Evolutionary conservation across 2,797 vertebrate species (phyloP).

Genomic region (Lerista edwardsae): DNA sequence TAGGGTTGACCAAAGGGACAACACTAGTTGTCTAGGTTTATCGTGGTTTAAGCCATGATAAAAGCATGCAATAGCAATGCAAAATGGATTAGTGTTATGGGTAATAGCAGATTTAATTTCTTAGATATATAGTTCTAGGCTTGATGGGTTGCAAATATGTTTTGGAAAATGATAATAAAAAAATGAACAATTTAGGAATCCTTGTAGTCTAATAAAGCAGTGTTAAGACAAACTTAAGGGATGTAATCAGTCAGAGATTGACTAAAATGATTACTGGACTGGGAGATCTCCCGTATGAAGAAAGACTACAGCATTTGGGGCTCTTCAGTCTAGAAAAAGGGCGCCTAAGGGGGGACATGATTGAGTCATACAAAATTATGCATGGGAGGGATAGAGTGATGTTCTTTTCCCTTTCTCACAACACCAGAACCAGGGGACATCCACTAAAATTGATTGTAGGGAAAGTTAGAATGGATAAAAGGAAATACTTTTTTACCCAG

Average conservation of each 20-base stretch:
- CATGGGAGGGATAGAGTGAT: too few species aligned
- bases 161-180: too few species aligned
- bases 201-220: not conserved
- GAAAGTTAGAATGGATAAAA: too few species aligned
- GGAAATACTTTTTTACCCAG: too few species aligned
- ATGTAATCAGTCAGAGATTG: not conserved
- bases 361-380: too few species aligned
- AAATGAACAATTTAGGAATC: not conserved
- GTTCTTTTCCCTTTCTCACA: too few species aligned
- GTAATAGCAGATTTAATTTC: not conserved
- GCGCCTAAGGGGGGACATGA: too few species aligned
- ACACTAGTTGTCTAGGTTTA: not conserved
- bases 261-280: not conserved
- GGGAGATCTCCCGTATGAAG: too few species aligned
- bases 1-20: not conserved
- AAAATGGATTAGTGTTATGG: not conserved
- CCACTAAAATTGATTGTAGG: too few species aligned
- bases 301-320: too few species aligned
- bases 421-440: too few species aligned
- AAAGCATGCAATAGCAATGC: not conserved
- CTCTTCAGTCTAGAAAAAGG: too few species aligned
- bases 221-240: not conserved
- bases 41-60: not conserved
- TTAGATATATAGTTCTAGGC: not conserved
- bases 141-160: not conserved